Percentiles rank a stretch among this genome's conserved stretches.
Evolutionary conservation across 2,797 vertebrate genomes (phyloP).

Genomic region (Thunnus albacares): DNA sequence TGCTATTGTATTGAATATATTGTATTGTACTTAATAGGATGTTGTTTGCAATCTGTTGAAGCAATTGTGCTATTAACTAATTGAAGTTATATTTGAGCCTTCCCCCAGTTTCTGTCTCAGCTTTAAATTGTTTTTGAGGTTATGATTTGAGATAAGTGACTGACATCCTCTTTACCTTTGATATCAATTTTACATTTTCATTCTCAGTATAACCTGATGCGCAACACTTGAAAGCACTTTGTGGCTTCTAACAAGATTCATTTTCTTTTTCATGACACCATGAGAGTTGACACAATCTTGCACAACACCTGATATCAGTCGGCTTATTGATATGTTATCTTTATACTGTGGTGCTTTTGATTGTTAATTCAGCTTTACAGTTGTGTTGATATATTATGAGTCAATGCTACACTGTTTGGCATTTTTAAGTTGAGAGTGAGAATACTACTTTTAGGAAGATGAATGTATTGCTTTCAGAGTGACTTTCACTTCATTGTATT

Average conservation of each 20-base stretch:
- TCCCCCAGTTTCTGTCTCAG: background rate
- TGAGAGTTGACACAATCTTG: background rate
- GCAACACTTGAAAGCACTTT: background rate
- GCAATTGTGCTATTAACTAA: background rate
- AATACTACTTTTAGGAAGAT: conserved; percentile 56
- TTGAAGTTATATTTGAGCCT: background rate
- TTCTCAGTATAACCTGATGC: background rate
- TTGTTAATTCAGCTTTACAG: background rate
- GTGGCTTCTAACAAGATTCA: background rate
- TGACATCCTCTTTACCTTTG: background rate
- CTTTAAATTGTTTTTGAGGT: background rate
- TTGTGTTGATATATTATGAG: conserved; percentile 30
- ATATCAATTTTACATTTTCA: conserved; percentile 7
- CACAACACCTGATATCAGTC: background rate
- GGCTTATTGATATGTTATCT: conserved; percentile 19
- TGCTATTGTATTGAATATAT: background rate
- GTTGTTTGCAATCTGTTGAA: background rate
- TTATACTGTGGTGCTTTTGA: background rate
- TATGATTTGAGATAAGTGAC: background rate
- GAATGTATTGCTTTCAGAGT: conserved; percentile 48
- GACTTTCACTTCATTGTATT: conserved; percentile 72
- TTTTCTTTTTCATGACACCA: conserved; percentile 46
- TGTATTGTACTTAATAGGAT: background rate
- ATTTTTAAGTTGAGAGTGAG: conserved; percentile 17
- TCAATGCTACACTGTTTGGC: conserved; percentile 28